Evolutionary conservation across 1,140 invertebrate genomes (phyloP), one percentile per base, ranked within the genome.

Genomic region (Proctacanthus coquilletti): DNA sequence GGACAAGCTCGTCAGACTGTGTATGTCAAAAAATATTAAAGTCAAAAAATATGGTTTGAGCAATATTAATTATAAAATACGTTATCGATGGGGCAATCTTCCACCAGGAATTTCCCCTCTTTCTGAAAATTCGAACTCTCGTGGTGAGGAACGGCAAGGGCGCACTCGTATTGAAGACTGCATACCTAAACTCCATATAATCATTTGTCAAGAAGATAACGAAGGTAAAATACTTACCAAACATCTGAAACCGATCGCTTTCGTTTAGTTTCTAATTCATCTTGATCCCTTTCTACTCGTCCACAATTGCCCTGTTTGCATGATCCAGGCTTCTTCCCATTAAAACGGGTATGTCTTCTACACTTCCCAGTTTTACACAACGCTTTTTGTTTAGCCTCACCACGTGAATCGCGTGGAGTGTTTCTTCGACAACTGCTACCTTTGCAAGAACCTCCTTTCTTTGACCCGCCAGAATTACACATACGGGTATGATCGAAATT

Each of bases 101-200:
- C 36, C 36, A 42, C 41, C 41, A 42, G 17, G 29, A 35, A 9
- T 33, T 38, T 6, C 18, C 17, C 13, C 18, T 9, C 18, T 42
- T 42, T 17, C 31, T 29, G 21, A 33, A 42, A 18, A 42, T 25
- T 3, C 30, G 13, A 18, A 42, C n/a, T 13, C 31, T 31, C 9
- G 36, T 42, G 15, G 36, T 39, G 18, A 42, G 36, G 41, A 42
- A 42, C 21, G 29, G 35, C 41, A 42, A 39, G 41, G 41, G 41
- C 35, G 35, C 41, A 39, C 31, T 42, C 31, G 38, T 42, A 23
- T 42, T 42, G 41, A 38, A 42, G 15, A 42, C 41, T 39, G 41
- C 38, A 33, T 42, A 42, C 41, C 41, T 42, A 21, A 34, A 34
- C 11, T 5, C 11, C 25, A 21, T 9, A 27, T 27, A 9, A 27